Conservation (phyloP, 1,140 invertebrate species). For the Drosophila sucinea region DNA sequence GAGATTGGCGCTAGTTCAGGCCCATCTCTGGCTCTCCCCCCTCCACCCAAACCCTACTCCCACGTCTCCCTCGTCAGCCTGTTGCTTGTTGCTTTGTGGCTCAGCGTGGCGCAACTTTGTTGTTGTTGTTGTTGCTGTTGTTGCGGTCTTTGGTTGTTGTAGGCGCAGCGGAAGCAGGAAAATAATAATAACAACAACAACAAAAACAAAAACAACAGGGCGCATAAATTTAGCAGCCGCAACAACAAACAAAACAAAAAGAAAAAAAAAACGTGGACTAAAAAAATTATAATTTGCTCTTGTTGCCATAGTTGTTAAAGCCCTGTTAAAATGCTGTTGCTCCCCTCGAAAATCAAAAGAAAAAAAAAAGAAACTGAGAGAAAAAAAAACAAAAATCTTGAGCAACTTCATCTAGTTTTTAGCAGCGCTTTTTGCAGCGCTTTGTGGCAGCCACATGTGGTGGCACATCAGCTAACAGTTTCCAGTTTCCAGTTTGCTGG, state of each 20-base stretch:
- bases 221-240: constrained; percentile 66
- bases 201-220: constrained; percentile 58
- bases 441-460: constrained; percentile 14
- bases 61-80: constrained; percentile 48
- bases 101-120: constrained; percentile 70
- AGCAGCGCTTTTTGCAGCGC: neutral
- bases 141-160: constrained; percentile 35
- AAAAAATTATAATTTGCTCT: constrained; percentile 60
- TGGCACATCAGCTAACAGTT: constrained; percentile 34
- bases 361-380: neutral
- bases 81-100: constrained; percentile 57
- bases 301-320: constrained; percentile 29
- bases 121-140: constrained; percentile 42
- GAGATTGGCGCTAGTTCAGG: constrained; percentile 51
- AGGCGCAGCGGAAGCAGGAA: constrained; percentile 72
- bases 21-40: constrained; percentile 51
- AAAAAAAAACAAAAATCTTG: constrained; percentile 20
- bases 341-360: neutral
- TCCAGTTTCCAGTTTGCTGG: constrained; percentile 19
- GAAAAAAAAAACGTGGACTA: constrained; percentile 27
- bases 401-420: constrained; percentile 26
- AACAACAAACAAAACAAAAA: constrained; percentile 37
- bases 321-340: constrained; percentile 19
- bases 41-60: neutral
- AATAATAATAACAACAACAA: constrained; percentile 65